phyloP scores from a whole-genome alignment of 1,140 invertebrate species.

The Aleiodes sp. region DNA sequence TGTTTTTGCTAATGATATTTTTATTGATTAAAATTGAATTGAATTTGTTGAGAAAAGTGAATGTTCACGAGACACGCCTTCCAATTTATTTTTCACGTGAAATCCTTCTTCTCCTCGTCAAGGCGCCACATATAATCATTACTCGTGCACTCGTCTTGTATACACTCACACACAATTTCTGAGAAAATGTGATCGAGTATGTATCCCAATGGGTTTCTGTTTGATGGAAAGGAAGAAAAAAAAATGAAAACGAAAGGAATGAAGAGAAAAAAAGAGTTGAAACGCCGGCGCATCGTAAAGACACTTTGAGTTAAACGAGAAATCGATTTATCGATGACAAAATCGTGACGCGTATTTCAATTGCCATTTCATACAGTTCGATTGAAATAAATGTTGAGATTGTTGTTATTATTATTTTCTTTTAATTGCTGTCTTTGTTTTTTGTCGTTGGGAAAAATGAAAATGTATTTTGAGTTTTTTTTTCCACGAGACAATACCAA shows the following conservation, averaged over 20 bases:
- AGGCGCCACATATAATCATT: background rate
- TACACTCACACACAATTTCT: background rate
- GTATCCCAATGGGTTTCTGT: background rate
- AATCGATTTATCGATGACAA: conserved; percentile 26
- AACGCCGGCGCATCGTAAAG: background rate
- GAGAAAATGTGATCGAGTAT: background rate
- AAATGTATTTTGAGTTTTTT: background rate
- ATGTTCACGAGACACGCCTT: background rate
- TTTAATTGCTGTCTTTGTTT: no score
- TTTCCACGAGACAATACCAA: background rate
- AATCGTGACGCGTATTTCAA: conserved; percentile 24
- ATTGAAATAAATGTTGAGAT: background rate
- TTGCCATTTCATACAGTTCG: background rate
- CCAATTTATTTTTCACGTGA: background rate
- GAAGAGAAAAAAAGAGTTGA: background rate
- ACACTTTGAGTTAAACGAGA: conserved; percentile 3
- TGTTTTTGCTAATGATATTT: background rate
- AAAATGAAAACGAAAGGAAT: background rate
- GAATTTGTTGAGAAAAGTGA: background rate
- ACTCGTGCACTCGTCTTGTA: background rate
- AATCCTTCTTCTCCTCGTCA: background rate
- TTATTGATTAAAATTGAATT: background rate
- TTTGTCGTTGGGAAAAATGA: background rate
- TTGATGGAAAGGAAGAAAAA: background rate
- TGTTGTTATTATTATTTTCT: background rate